Evolutionary conservation across 2,797 vertebrate species (phyloP), one percentile per base, ranked within the genome.

Genomic region (Antrozous pallidus): DNA sequence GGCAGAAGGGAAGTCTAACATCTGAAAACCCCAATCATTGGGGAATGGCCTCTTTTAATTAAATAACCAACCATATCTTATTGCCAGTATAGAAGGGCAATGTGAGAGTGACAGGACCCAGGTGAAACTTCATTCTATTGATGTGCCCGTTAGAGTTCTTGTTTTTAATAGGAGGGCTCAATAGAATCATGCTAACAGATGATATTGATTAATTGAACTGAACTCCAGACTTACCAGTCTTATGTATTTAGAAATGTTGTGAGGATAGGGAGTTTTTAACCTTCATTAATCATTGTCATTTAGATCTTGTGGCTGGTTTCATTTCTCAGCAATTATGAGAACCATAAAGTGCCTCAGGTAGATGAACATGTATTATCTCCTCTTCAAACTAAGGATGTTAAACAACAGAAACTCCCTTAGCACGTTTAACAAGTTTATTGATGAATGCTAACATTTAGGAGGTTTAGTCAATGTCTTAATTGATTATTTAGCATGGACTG

Each of bases 31-130:
- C 93, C 94, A 97, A 92, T 92, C 97, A 98, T 98, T 97, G 88
- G 97, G 97, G 98, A 97, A 97, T 98, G 96, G 49, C 45, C 83
- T 97, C 47, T 96, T 94, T 97, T 97, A 97, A 98, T 98, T 98
- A 98, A 98, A 96, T 96, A 97, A 79, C 93, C 95, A 96, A 97
- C 93, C 26, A 20, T 67, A 84, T 97, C 95, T 96, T 93, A n/a
- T 96, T 94, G 90, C 88, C 69, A 91, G 69, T 77, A 2, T 18
- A 42, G 24, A 73, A 31, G 33, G 69, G n/a, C 33, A 83, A 79
- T 2, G 18, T 17, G 58, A 75, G 40, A 17, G 0, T 17, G 36
- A 69, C 20, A 49, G 36, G 36, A 49, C 14, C 33, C 63, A 70
- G 81, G 58, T 45, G 85, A 51, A 74, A 82, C 90, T 95, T 97